Evolutionary conservation across 2,113 vertebrate genomes (phyloP).

Genomic region (Hiodon tergisus): DNA sequence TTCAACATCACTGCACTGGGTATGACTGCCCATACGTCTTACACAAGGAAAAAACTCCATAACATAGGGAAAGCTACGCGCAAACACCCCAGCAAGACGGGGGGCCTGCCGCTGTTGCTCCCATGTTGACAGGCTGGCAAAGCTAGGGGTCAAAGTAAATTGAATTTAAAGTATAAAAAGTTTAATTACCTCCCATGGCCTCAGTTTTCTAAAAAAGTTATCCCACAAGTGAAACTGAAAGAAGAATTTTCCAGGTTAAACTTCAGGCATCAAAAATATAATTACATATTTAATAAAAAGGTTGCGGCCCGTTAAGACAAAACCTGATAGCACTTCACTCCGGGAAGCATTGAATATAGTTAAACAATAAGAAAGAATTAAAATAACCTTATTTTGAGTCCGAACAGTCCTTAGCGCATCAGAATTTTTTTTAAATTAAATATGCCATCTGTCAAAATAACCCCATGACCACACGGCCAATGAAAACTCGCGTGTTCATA

Average conservation of each 20-base stretch:
- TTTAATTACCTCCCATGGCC: constrained; percentile 24
- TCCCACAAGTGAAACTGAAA: constrained; percentile 14
- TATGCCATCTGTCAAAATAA: too few species aligned
- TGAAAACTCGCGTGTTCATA: too few species aligned
- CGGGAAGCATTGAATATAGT: too few species aligned
- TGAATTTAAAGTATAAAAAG: neutral
- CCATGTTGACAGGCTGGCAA: constrained; percentile 17
- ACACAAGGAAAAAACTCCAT: neutral
- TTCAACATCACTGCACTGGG: neutral
- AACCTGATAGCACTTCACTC: too few species aligned
- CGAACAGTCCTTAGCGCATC: too few species aligned
- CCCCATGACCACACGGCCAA: too few species aligned
- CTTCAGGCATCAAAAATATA: neutral
- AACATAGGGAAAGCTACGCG: neutral
- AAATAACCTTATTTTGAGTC: too few species aligned
- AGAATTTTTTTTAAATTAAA: too few species aligned
- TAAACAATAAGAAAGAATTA: too few species aligned
- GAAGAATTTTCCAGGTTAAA: constrained; percentile 22
- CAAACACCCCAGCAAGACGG: neutral
- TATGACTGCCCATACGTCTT: neutral
- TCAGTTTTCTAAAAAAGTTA: constrained; percentile 12
- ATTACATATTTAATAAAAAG: too few species aligned
- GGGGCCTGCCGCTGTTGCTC: neutral
- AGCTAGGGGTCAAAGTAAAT: neutral
- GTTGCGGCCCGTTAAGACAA: too few species aligned